Base-by-base conservation (phyloP, 1,140 invertebrate species). In the Brachionus calyciflorus region DNA sequence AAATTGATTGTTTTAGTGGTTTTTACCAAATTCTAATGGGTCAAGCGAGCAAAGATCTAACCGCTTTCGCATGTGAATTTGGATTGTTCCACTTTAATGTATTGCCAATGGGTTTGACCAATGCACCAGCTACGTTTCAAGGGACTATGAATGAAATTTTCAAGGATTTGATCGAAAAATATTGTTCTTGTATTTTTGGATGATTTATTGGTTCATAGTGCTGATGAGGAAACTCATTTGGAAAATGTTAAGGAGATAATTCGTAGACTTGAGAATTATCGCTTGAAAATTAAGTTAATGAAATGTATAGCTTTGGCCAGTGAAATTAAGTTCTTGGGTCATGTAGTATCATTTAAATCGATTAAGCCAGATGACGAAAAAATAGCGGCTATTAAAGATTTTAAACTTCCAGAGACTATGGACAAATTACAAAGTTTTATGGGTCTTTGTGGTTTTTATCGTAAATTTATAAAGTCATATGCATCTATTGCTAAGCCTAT, bases 21-120 rank as follows among this genome's bases (percentile, higher is more conserved):
- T 70, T 33, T 51, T 51, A 19, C n/a, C 41, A 70, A 70, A 40
- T 70, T 24, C 12, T n/a, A 48, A 51, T 70, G 21, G 28, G 19
- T 49, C 12, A 3, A 4, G 12, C 46, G 17, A 37, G 28, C 9
- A 46, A 70, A 37, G 9, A 0, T 6, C 9, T n/a, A 6, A 44
- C 68, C 28, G 68, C 68, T 14, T 70, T 70, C 26, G 12, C 24
- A 6, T 21, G 26, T 17, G n/a, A 60, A 3, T 21, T 14, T 3
- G 55, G 55, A 1, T 14, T 60, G 10, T 82, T 78, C 63, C 78
- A 80, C 60, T 82, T 79, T 55, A 79, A 40, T 6, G 60, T 80
- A 0, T 82, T 87, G 82, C 82, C 84, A 0, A 86, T 85, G 77
- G 86, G 84, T 0, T 77, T 87, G 1, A 77, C 76, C 1, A 83